A percentile compares a stretch with the other conserved stretches of the same genome.
Evolutionary conservation across 2,797 vertebrate genomes (phyloP).

Genomic region (Channa striata): DNA sequence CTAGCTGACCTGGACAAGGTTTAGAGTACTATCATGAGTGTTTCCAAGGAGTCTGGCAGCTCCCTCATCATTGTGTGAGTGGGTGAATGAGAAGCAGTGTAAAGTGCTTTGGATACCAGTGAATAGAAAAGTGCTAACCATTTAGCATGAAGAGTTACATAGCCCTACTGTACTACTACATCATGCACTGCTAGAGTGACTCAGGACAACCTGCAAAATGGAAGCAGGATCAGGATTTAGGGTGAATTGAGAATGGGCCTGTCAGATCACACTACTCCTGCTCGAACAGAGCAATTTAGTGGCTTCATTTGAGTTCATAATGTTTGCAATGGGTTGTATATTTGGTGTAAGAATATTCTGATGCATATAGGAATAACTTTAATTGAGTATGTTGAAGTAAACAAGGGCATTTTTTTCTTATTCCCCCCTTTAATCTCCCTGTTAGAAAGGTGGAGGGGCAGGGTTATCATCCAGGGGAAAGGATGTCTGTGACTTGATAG

Average conservation of each 20-base stretch:
- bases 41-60: no score
- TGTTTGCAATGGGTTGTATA: constrained; percentile 2
- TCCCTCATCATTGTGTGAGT: no score
- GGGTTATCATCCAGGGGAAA: constrained; percentile 15
- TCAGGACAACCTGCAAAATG: background rate
- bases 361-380: constrained; percentile 9
- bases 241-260: no score
- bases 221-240: no score
- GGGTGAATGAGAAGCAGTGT: no score
- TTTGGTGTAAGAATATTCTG: constrained; percentile 17
- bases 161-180: no score
- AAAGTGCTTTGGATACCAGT: no score
- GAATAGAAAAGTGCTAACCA: no score
- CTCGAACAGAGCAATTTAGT: background rate
- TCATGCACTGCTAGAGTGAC: background rate
- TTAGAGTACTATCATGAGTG: no score
- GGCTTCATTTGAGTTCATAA: background rate
- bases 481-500: constrained; percentile 2
- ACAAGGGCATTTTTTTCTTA: background rate
- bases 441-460: constrained; percentile 26
- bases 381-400: background rate
- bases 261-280: constrained; percentile 2
- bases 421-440: background rate
- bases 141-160: no score
- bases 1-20: no score